Evolutionary conservation across 1,140 invertebrate genomes (phyloP), one percentile per base, ranked within the genome.

Genomic region (Formica selysi): DNA sequence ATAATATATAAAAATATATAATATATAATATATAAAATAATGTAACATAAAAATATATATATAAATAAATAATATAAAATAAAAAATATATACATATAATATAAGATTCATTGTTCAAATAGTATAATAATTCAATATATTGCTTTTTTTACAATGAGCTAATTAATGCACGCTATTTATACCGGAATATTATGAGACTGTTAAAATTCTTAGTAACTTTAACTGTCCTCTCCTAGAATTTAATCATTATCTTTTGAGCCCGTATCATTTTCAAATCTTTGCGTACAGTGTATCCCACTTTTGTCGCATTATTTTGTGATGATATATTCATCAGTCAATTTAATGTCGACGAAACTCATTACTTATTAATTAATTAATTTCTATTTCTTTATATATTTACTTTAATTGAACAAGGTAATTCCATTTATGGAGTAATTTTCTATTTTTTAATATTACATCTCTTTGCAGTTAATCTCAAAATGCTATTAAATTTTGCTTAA

Each of bases 11-110:
- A 51, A 5, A 41, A 64, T 76, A 64, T 41, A 64, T 64, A 61
- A 38, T 41, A 64, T 44, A 65, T 44, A 78, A 64, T 29, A 76
- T 76, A 65, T 65, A 65, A 61, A 10, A 41, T 5, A 51, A 51
- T 51, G 3, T 74, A n/a, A 78, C 41, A 36, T 78, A 78, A 78
- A 62, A 65, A 64, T 26, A 64, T 64, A 36, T 76, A 29, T 64
- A 73, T 73, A 73, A 62, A 11, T 29, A 29, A 62, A 59, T 76
- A 29, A 44, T 76, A 44, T 64, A 62, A 76, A 51, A 51, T 51
- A 51, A 76, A 76, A 64, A 26, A 44, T 44, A 44, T 44, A 64
- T 76, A 62, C 13, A 29, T 61, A 32, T 19, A 76, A 76, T 48
- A 73, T 57, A 54, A 5, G 29, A 38, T 29, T 64, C 2, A 62